phyloP scores from a whole-genome alignment of 92 coral and sea anemone species.

The Heteractis magnifica region DNA sequence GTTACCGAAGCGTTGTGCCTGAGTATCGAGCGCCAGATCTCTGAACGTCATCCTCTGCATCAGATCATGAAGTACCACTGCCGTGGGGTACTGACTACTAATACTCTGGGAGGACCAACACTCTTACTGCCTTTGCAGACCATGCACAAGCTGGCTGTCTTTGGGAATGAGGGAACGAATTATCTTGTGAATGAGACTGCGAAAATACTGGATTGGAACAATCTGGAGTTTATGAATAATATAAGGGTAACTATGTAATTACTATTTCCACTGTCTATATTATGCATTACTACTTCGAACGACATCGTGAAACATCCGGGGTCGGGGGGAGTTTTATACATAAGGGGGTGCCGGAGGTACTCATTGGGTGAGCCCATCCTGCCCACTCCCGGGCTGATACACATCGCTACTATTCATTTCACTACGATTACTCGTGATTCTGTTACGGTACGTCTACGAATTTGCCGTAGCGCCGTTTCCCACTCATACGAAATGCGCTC shows the following conservation, averaged over 20 bases:
- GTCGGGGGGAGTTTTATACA: too few species aligned
- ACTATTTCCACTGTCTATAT: background rate
- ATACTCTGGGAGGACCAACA: constrained; percentile 51
- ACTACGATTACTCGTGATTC: too few species aligned
- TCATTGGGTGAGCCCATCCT: too few species aligned
- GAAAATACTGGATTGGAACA: constrained; percentile 38
- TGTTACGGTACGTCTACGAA: too few species aligned
- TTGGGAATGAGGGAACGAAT: constrained; percentile 50
- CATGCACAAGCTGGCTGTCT: constrained; percentile 39
- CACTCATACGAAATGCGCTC: too few species aligned
- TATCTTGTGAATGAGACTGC: constrained; percentile 37
- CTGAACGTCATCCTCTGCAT: constrained; percentile 55
- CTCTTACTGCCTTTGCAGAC: constrained; percentile 11
- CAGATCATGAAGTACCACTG: constrained; percentile 66
- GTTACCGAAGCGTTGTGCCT: constrained; percentile 61
- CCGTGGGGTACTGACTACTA: constrained; percentile 51
- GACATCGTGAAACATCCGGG: too few species aligned
- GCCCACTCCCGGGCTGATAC: too few species aligned
- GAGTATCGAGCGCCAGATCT: constrained; percentile 46
- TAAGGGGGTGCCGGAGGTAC: too few species aligned
- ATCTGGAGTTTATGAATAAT: constrained; percentile 50
- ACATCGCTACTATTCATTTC: too few species aligned
- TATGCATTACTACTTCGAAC: background rate
- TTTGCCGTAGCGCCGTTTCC: too few species aligned
- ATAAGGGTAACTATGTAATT: constrained; percentile 34